A percentile compares a stretch with the other conserved stretches of the same genome.
Conservation (phyloP, 1,140 invertebrate genomes). For the Papilio aristodemus region DNA sequence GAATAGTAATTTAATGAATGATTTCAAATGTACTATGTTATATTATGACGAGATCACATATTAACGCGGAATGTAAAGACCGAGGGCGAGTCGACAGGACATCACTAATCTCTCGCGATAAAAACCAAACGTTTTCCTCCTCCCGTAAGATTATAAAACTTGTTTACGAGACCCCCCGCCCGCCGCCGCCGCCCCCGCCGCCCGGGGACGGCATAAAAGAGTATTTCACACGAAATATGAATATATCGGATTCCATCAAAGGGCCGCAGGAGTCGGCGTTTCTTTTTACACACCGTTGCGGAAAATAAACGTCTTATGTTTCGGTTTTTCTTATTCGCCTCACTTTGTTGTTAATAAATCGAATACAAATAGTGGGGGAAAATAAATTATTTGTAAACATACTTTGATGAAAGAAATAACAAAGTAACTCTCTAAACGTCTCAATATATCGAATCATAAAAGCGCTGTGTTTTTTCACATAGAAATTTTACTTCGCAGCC, state of each 20-base stretch:
- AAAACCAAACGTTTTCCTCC: constrained; percentile 42
- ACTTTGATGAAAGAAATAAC: constrained; percentile 1
- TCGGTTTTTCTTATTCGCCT: constrained; percentile 39
- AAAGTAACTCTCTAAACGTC: background rate
- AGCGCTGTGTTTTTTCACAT: background rate
- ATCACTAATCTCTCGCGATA: constrained; percentile 33
- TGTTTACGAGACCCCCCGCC: constrained; percentile 43
- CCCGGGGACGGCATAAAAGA: constrained; percentile 34
- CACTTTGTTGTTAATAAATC: constrained; percentile 32
- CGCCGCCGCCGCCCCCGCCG: background rate
- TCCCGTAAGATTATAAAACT: constrained; percentile 47
- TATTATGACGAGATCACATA: background rate
- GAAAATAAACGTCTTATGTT: constrained; percentile 41
- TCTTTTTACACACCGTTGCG: constrained; percentile 42
- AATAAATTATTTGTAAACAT: constrained; percentile 17
- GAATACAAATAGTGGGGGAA: constrained; percentile 14
- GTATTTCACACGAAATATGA: constrained; percentile 44
- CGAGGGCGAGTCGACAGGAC: background rate
- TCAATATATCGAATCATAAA: background rate
- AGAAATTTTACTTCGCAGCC: background rate
- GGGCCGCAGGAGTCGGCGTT: constrained; percentile 33
- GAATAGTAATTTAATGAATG: too few relatives aligned
- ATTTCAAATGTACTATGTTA: too few relatives aligned
- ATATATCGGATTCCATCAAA: constrained; percentile 48
- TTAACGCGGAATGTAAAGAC: background rate